phyloP scores from a whole-genome alignment of 92 coral and sea anemone species.

The Chrysogorgia sp. region DNA sequence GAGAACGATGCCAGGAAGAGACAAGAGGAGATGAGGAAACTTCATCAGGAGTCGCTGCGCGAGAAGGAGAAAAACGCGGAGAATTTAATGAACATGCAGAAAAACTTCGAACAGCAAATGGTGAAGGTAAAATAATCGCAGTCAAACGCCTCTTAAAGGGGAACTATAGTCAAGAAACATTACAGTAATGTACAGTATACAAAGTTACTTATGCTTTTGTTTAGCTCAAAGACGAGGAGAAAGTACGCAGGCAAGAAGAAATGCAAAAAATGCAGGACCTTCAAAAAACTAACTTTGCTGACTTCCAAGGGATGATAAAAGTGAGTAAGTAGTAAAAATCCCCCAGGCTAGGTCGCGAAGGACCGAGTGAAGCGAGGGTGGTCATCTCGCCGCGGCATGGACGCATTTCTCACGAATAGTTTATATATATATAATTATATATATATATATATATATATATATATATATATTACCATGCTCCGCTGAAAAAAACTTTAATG shows the following conservation, averaged over 20 bases:
- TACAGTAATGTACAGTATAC: no score
- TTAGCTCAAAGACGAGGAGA: slow-evolving; percentile 20
- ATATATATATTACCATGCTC: no score
- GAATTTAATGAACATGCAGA: slow-evolving; percentile 28
- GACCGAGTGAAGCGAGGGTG: no score
- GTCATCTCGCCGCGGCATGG: no score
- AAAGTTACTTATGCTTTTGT: no score
- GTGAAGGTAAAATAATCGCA: slow-evolving; percentile 17
- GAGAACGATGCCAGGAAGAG: slow-evolving; percentile 38
- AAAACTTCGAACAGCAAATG: slow-evolving; percentile 19
- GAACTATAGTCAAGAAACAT: background rate
- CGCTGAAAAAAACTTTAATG: no score
- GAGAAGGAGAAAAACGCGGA: slow-evolving; percentile 43
- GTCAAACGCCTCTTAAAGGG: background rate
- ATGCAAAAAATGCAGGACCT: slow-evolving; percentile 27
- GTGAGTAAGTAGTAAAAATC: background rate
- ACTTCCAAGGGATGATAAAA: slow-evolving; percentile 24
- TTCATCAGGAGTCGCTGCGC: slow-evolving; percentile 16
- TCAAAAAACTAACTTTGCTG: slow-evolving; percentile 35
- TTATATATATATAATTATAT: no score
- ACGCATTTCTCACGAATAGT: no score
- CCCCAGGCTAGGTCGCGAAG: no score
- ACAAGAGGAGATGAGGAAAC: slow-evolving; percentile 19
- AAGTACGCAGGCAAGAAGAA: slow-evolving; percentile 2
- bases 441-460: no score